Base-by-base conservation (phyloP, 2,888 invertebrate genomes). In the Cataglyphis cursor region DNA sequence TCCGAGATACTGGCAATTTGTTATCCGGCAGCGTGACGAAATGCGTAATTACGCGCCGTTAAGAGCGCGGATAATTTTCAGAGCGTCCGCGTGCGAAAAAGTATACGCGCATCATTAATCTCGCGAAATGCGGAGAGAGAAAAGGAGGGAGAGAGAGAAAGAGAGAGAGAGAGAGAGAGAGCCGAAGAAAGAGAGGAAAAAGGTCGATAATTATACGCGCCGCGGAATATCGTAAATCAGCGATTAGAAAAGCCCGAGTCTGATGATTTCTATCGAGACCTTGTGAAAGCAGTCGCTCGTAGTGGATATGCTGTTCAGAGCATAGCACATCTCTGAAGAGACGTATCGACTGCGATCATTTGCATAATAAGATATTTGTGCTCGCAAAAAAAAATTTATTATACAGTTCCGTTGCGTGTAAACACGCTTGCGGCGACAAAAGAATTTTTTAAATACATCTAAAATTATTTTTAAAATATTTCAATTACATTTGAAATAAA, bases 21-120 rank as follows among this genome's bases (percentile, higher is more conserved):
- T 81, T 86, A 80, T 65, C 83, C 62, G 51, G 48, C 75, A 61
- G 65, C 48, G 28, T 66, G 75, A 86, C 66, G 84, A 76, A 75
- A 81, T 84, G 81, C 76, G 75, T 83, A 86, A 86, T 86, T 86
- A 72, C 68, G 75, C 61, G 68, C 73, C 68, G 68, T 73, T 85
- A 73, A 86, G 74, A 74, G 51, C 66, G 54, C 12, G 62, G 64
- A 86, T 75, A 81, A 83, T 70, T 81, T 86, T 76, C 51, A 85
- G 76, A 68, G 76, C 76, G 76, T 54, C 68, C 68, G 41, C 68
- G 68, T 68, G 76, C 28, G 68, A 68, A 76, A 76, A 68, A 66
- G 31, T 64, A 38, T 54, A 68, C 15, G 41, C 54, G 76, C 82
- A 54, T 83, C 74, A 64, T 83, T 86, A 75, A 83, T 83, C 76